Percentiles rank a stretch among this genome's conserved stretches.
phyloP scores from a whole-genome alignment of 1,140 invertebrate species.

The Carcinoscorpius rotundicauda region DNA sequence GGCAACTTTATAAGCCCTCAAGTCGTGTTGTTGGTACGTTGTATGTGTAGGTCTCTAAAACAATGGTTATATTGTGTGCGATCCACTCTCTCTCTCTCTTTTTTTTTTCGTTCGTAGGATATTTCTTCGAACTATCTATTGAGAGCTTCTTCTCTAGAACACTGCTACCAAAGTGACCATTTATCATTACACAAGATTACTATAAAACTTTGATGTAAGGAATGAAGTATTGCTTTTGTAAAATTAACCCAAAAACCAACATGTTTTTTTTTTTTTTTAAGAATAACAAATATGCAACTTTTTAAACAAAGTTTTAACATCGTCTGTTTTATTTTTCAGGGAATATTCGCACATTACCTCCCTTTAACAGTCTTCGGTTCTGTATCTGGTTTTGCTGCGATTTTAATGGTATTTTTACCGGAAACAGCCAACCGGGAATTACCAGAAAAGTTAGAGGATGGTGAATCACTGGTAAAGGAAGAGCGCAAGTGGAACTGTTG shows the following conservation, averaged over 20 bases:
- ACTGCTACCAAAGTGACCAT: no score
- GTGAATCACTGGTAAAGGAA: constrained; percentile 40
- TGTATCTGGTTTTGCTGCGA: constrained; percentile 1
- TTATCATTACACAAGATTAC: background rate
- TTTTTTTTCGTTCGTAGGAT: no score
- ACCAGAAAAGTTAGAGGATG: constrained; percentile 67
- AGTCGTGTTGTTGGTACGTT: constrained; percentile 55
- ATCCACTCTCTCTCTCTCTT: background rate
- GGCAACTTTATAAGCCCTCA: constrained; percentile 67
- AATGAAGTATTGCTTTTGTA: background rate
- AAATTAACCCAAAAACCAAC: background rate
- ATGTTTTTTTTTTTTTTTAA: background rate
- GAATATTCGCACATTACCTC: background rate
- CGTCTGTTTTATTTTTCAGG: no score
- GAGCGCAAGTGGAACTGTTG: no score
- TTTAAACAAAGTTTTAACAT: no score
- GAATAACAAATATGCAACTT: no score
- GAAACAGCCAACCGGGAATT: constrained; percentile 69
- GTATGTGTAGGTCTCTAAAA: background rate
- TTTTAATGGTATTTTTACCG: constrained; percentile 43
- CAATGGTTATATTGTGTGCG: background rate
- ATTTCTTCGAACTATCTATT: no score
- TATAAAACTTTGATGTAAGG: background rate
- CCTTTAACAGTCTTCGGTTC: constrained; percentile 13
- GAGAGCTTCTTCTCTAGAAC: no score